These are phyloP conservation scores for Hippoglossus stenolepis DNA, from an alignment of 2,113 vertebrate genomes.

Conservation along the genomic window DNA sequence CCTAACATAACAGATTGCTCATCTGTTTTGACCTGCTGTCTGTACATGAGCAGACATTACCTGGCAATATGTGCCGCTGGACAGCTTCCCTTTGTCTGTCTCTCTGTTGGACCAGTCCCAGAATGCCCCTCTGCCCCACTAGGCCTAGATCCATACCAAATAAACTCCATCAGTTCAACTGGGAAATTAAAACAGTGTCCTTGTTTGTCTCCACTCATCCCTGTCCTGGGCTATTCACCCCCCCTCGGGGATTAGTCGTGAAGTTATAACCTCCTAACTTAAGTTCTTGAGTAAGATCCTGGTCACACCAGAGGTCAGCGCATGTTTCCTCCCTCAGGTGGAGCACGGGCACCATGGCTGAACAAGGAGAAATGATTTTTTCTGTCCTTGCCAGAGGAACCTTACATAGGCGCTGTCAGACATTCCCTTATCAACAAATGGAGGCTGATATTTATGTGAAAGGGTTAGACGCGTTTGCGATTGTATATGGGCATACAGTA, in stretches of 20 bases:
- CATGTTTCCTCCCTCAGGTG: conserved; percentile 3
- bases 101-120: conserved; percentile 39
- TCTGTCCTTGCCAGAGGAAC: neutral
- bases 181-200: conserved; percentile 56
- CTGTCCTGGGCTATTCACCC: conserved; percentile 12
- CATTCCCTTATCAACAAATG: conserved; percentile 28
- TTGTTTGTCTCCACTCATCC: conserved; percentile 46
- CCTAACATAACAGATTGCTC: conserved; percentile 23
- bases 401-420: conserved; percentile 9
- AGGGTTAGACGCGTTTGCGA: conserved; percentile 27
- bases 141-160: conserved; percentile 46
- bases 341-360: neutral
- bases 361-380: neutral
- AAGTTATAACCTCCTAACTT: conserved; percentile 44
- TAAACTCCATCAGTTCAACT: conserved; percentile 39
- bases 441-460: conserved; percentile 41
- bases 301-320: conserved; percentile 29
- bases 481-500: conserved; percentile 32
- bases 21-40: conserved; percentile 43
- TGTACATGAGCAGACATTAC: conserved; percentile 45
- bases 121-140: conserved; percentile 9
- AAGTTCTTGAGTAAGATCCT: conserved; percentile 21
- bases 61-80: conserved; percentile 38
- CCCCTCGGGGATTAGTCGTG: conserved; percentile 34
- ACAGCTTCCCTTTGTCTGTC: conserved; percentile 41